phyloP scores from a whole-genome alignment of 2,113 vertebrate genomes.

The Dromas ardeola region DNA sequence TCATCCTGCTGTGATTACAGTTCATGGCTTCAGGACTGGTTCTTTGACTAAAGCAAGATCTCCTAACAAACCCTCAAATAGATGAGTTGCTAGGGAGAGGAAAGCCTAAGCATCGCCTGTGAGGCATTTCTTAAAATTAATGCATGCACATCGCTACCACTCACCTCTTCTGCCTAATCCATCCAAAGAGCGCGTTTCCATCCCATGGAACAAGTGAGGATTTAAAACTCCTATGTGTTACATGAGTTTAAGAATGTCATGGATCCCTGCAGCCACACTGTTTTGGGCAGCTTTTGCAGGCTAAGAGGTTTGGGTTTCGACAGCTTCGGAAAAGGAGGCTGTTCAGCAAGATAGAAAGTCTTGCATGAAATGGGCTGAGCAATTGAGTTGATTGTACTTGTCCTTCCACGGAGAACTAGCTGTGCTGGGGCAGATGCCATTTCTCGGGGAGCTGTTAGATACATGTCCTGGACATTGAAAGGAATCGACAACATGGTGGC shows the following conservation, averaged over 20 bases:
- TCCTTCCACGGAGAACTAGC: background rate
- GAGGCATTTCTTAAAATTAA: constrained; percentile 40
- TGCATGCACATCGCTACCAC: background rate
- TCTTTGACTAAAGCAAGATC: background rate
- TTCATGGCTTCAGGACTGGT: background rate
- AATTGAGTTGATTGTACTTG: background rate
- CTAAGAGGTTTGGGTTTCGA: background rate
- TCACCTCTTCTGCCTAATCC: background rate
- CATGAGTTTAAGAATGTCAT: background rate
- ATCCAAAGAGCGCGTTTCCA: background rate
- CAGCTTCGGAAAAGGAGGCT: background rate
- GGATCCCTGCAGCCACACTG: background rate
- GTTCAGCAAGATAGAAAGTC: background rate
- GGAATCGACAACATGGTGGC: background rate
- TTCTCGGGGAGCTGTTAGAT: background rate
- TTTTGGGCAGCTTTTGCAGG: background rate
- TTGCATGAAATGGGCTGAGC: background rate
- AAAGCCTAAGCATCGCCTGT: background rate
- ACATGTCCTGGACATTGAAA: background rate
- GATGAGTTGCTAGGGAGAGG: background rate
- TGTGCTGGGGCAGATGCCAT: background rate
- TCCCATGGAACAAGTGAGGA: background rate
- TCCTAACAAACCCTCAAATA: background rate
- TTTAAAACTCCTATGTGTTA: background rate
- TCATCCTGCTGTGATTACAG: constrained; percentile 25